Evolutionary conservation across 2,797 vertebrate species (phyloP), one percentile per base, ranked within the genome.

Genomic region (Hylomyscus alleni): DNA sequence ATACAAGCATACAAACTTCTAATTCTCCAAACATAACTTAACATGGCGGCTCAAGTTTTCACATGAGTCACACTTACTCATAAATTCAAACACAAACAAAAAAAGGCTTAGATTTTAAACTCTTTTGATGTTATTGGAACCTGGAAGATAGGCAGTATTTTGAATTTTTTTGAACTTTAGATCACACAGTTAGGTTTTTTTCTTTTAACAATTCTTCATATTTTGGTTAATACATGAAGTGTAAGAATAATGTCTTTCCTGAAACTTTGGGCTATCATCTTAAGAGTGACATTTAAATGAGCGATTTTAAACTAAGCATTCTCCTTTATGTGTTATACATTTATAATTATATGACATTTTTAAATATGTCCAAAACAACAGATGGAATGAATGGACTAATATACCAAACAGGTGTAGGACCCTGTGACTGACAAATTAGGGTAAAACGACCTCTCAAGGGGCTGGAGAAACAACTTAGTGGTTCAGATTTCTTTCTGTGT

Each of bases 21-120:
- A 94, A 20, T 78, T 52, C 50, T 69, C 77, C 47, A 94, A 92
- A 93, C 12, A 80, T 34, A 92, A 91, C 78, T 96, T 73, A 89
- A 77, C 44, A 90, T 89, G 89, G 12, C 10, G 67, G 10, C 58
- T 92, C 52, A 73, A 20, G 89, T 88, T 89, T 80, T 89, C 87
- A 85, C 78, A 82, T 73, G 7, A 47, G 40, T 90, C 84, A 84
- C 31, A 88, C 37, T 50, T 69, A 26, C 52, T 90, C 78, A 56
- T 58, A 93, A 91, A 86, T 19, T 58, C 54, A 62, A 90, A 91
- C 14, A 69, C 84, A 95, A 91, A 50, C 17, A 88, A 95, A 50
- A 50, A 44, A 50, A 85, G 73, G 1, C 58, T 92, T 7, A 9
- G 7, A 52, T 92, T 90, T 84, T 54, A 85, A 95, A 82, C 12